Evolutionary conservation across 2,797 vertebrate species (phyloP), one percentile per base, ranked within the genome.

Genomic region (Tokudaia tokunoshimensis): DNA sequence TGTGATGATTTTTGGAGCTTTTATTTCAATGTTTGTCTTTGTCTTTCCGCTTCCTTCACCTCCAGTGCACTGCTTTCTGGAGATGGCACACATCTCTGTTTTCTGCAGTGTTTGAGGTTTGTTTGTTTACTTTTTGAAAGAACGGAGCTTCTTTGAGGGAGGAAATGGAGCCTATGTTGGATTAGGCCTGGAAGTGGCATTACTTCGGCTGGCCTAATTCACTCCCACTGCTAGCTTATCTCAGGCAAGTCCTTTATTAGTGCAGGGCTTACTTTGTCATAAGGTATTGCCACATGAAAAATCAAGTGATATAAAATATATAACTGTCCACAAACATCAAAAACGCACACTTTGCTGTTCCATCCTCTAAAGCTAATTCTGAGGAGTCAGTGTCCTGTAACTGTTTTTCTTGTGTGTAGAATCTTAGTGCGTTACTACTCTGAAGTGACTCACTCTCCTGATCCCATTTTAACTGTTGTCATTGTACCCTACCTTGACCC

Each of bases 1-100:
- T 31, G 26, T 92, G 90, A 89, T 59, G 24, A 20, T 70, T 89
- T 95, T 90, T 82, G 59, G 31, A 50, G 37, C 15, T 82, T 81
- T n/a, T 81, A 41, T 89, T 95, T 88, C 75, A 89, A 92, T 96
- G 76, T 83, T 76, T 83, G 29, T 86, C 22, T 37, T 19, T 22
- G 1, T 41, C 11, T 37, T 52, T 31, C 17, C 22, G 2, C 34
- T 20, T 83, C 22, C 37, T 41, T 75, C 67, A 24, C 13, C 29
- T 15, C 15, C 24, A 44, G 34, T 37, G 34, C 85, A 94, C 59
- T 89, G 29, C 47, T 96, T 92, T 93, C 92, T 96, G 75, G 81
- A 57, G 15, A 15, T 76, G 63, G 17, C 50, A n/a, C 89, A 84
- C 88, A 85, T 93, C 87, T 88, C 63, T 93, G 52, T 92, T 92